Conservation (phyloP, 2,797 vertebrate species). For the Schizopygopsis malacanthus region DNA sequence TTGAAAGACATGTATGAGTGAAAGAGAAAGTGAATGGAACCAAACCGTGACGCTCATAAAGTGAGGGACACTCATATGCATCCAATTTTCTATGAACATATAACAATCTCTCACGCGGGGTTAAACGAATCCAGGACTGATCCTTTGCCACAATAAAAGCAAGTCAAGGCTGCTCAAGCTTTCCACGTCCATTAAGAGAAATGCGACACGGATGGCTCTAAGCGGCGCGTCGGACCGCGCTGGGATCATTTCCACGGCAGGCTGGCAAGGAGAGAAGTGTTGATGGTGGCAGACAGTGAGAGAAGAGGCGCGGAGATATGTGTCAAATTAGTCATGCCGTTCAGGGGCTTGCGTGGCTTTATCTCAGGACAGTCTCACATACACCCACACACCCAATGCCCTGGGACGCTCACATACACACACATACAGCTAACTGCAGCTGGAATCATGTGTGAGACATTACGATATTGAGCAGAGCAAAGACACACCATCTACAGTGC, state of each 20-base stretch:
- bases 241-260: conserved; percentile 76
- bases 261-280: conserved; percentile 78
- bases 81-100: conserved; percentile 50
- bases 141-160: conserved; percentile 48
- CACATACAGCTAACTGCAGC: conserved; percentile 32
- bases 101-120: conserved; percentile 50
- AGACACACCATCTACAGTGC: background rate
- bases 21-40: conserved; percentile 20
- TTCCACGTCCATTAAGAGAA: conserved; percentile 65
- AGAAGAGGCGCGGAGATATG: conserved; percentile 77
- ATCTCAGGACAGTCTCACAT: conserved; percentile 47
- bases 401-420: conserved; percentile 44
- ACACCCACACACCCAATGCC: conserved; percentile 54
- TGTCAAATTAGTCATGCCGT: conserved; percentile 83
- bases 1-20: conserved; percentile 29
- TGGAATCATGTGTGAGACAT: conserved; percentile 51
- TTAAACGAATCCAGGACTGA: conserved; percentile 43
- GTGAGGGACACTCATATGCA: conserved; percentile 48
- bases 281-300: conserved; percentile 82
- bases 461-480: conserved; percentile 42
- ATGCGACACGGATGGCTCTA: conserved; percentile 66
- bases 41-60: conserved; percentile 24
- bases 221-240: conserved; percentile 69
- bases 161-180: conserved; percentile 39
- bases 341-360: conserved; percentile 68